Evolutionary conservation across 2,797 vertebrate genomes (phyloP).

Genomic region (Brachyrhaphis roseni): DNA sequence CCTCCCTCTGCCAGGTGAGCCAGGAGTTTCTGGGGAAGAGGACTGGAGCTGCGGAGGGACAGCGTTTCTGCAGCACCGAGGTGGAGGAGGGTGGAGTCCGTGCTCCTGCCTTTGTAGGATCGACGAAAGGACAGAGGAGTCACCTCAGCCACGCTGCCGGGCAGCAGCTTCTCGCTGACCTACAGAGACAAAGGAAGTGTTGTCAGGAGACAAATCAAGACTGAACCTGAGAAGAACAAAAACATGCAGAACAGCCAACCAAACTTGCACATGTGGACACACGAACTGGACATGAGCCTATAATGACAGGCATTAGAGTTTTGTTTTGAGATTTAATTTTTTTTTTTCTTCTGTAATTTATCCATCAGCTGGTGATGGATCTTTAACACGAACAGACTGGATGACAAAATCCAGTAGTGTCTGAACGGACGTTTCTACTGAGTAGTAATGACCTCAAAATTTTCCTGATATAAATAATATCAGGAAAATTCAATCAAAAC

Average conservation of each 20-base stretch:
- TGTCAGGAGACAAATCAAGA: neutral
- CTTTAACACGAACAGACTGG: neutral
- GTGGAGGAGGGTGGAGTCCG: slow-evolving; percentile 69
- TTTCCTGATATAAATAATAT: slow-evolving; percentile 16
- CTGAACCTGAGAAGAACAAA: neutral
- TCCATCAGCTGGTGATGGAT: neutral
- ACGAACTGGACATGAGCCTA: slow-evolving; percentile 15
- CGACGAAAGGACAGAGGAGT: slow-evolving; percentile 84
- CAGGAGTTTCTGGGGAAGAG: slow-evolving; percentile 81
- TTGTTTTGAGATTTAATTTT: slow-evolving; percentile 28
- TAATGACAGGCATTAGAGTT: slow-evolving; percentile 1
- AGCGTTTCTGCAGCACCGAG: slow-evolving; percentile 71
- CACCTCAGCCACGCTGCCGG: slow-evolving; percentile 78
- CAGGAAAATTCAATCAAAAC: too few relatives aligned
- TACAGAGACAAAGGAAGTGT: slow-evolving; percentile 57
- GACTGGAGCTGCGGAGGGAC: slow-evolving; percentile 79
- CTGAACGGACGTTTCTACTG: neutral
- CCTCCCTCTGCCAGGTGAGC: slow-evolving; percentile 81
- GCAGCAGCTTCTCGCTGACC: slow-evolving; percentile 76
- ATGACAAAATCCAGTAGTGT: neutral
- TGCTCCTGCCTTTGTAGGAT: slow-evolving; percentile 73
- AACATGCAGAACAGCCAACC: slow-evolving; percentile 22
- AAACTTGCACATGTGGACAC: slow-evolving; percentile 3
- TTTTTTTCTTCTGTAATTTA: neutral
- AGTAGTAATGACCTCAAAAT: slow-evolving; percentile 41